These are phyloP conservation scores for Pristionchus entomophagus DNA, from an alignment of 2,888 invertebrate genomes.

Conservation along the genomic window DNA sequence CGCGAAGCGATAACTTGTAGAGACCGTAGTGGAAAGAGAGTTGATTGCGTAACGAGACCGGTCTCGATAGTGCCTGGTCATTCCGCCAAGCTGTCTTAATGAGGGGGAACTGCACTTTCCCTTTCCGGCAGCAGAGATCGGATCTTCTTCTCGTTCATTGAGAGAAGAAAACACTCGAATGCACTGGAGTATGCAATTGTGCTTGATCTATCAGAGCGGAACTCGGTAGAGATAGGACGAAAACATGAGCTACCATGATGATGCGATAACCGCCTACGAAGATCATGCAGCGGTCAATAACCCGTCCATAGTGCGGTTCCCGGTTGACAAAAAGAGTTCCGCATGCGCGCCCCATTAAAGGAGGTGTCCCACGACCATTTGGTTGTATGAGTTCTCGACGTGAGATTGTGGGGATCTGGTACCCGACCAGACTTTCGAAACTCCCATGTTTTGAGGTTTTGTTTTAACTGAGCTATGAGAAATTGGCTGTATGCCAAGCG, in stretches of 20 bases:
- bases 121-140: background rate
- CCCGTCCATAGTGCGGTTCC: background rate
- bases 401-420: too few species aligned
- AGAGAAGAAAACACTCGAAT: background rate
- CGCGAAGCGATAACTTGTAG: too few species aligned
- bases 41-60: background rate
- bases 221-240: background rate
- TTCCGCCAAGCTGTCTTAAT: too few species aligned
- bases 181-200: background rate
- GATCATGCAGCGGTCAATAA: background rate
- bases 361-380: too few species aligned
- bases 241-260: background rate
- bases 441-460: too few species aligned
- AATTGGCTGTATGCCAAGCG: too few species aligned
- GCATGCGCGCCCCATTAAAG: conserved; percentile 9
- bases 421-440: too few species aligned
- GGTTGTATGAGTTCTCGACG: too few species aligned
- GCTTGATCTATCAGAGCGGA: background rate
- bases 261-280: background rate
- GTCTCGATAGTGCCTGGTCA: too few species aligned
- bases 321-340: background rate
- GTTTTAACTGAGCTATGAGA: too few species aligned
- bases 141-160: background rate
- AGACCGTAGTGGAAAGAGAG: background rate
- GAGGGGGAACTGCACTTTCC: conserved; percentile 1